Conservation (phyloP, 1,140 invertebrate species). For the Campodea augens region DNA sequence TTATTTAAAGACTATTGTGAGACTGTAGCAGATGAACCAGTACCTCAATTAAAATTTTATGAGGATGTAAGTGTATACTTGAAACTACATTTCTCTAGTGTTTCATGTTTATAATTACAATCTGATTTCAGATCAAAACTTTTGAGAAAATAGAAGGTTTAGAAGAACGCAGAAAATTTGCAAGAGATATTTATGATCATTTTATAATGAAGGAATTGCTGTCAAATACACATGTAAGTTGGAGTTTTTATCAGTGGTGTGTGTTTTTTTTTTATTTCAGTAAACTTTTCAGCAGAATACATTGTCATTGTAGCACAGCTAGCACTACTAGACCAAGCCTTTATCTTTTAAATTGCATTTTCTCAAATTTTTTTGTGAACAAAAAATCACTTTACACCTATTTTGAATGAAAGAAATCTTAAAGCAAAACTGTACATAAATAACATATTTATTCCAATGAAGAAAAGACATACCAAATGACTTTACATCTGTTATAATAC, state of each 20-base stretch:
- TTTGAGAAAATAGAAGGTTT: slow-evolving; percentile 96
- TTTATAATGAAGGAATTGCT: slow-evolving; percentile 99
- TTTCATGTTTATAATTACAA: slow-evolving; percentile 10
- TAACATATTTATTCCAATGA: too few species aligned
- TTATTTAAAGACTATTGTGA: slow-evolving; percentile 99
- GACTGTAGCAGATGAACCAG: slow-evolving; percentile 82
- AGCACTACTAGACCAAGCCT: neutral
- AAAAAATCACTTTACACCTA: too few species aligned
- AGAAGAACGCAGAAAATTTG: slow-evolving; percentile 84
- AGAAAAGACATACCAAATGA: too few species aligned
- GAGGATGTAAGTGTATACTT: slow-evolving; percentile 68
- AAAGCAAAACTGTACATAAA: too few species aligned
- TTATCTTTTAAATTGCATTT: neutral
- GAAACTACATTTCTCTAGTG: neutral
- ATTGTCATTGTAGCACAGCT: too few species aligned
- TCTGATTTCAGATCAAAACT: slow-evolving; percentile 93
- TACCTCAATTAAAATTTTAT: slow-evolving; percentile 96
- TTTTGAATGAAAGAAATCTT: too few species aligned
- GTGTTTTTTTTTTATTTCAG: neutral
- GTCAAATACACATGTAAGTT: slow-evolving; percentile 88
- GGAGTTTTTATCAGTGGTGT: neutral
- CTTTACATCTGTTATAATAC: too few species aligned
- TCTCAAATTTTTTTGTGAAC: neutral
- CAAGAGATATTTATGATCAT: slow-evolving; percentile 96
- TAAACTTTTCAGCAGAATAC: too few species aligned